Base-by-base conservation (phyloP, 2,888 invertebrate species). In the Rhodophaea formosa region DNA sequence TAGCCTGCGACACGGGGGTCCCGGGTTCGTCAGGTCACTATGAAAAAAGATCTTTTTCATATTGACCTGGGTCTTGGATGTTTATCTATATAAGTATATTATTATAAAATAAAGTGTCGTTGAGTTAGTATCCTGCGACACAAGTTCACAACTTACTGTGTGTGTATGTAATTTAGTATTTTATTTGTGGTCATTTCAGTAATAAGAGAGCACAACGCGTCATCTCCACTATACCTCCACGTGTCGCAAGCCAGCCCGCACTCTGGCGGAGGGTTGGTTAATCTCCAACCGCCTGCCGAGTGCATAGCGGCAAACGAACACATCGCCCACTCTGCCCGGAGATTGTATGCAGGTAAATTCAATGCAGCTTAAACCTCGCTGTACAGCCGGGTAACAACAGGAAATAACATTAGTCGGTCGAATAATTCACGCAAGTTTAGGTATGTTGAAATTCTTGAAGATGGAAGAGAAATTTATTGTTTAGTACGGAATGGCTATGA, bases 221-320 rank as follows among this genome's bases (percentile, higher is more conserved):
- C 88, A 53, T 70, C 78, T 10, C 96, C 97, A 0, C 80, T 97
- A 54, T 97, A 96, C 75, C 84, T 98, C 53, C 94, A 96, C 78
- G 68, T 97, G 42, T 92, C 95, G 0, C 96, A 97, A 77, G 86
- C 95, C 23, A 96, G 96, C 0, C 93, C 95, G 0, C 97, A 97
- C 77, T 88, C 94, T 0, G 96, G 93, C 6, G 96, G 96, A 67
- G 89, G 91, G 0, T 93, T 95, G 62, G 93, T 94, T 53, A 94
- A 93, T 3, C 81, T 96, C 56, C 95, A 96, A 78, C 94, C 94
- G 12, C 95, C 95, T 14, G 86, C 91, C 59, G 93, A 93, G 64
- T 92, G 93, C 53, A 91, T 95, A 15, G 82, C 92, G 42, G 93
- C 93, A 71, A 95, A 96, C 75, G 82, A 87, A 10, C 92, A 96